Evolutionary conservation across 2,888 invertebrate genomes (phyloP), one percentile per base, ranked within the genome.

Genomic region (Isoperla grammatica): DNA sequence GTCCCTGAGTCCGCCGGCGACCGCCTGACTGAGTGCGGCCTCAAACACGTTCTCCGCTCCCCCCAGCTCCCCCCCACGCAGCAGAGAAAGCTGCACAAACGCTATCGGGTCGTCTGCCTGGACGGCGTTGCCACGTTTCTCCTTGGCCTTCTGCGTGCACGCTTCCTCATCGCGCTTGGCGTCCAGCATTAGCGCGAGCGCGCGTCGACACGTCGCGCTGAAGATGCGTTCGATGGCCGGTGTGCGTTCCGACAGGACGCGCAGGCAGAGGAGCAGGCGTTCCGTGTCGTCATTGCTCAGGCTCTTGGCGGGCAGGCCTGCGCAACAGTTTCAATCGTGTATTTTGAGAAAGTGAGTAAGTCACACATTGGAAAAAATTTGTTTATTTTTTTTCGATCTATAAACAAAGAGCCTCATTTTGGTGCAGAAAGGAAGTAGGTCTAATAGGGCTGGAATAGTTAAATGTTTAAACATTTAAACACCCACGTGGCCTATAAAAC

Each of bases 221-320:
- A 88, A 95, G 53, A 88, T 84, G 43, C 83, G 79, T 11, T 85
- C 80, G 57, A 90, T 82, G 61, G 84, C 75, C 0, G 82, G 80
- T 2, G 87, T 83, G 9, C 85, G 81, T 61, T 85, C 83, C 40
- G 87, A 83, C 12, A 90, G 77, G 0, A 88, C 88, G 63, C 84
- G 81, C 66, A 95, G 75, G 70, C 93, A 93, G 66, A 90, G 79
- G 54, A 91, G 85, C 60, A 95, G 85, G 71, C 95, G 87, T 73
- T 98, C 96, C 37, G 85, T 78, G 75, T 97, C 96, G 73, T 99
- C 98, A 68, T 96, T 93, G n/a, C 96, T 98, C 67, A 98, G 91
- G 0, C 87, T 84, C 73, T 88, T 87, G 1, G 78, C 72, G 4
- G 85, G 83, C 53, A 84, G 75, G 49, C 82, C 81, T 69, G 71